These are phyloP conservation scores for Thunnus albacares DNA, from an alignment of 2,797 vertebrate species.

Conservation along the genomic window DNA sequence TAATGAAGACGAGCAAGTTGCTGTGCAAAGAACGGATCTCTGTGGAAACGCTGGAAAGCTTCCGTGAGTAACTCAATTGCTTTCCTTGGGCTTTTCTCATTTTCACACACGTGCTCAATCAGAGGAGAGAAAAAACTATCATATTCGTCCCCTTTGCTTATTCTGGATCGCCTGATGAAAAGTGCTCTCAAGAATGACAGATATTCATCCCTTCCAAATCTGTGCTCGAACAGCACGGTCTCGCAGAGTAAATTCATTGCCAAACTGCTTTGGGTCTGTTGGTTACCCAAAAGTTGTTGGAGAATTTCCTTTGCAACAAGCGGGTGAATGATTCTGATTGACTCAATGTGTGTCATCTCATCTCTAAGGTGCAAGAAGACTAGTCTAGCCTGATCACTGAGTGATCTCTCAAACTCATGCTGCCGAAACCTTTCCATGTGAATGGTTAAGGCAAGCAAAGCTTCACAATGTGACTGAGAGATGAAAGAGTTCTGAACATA, in stretches of 20 bases:
- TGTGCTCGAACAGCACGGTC: slow-evolving; percentile 85
- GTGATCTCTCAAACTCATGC: slow-evolving; percentile 79
- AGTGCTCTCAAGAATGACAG: slow-evolving; percentile 84
- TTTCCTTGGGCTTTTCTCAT: slow-evolving; percentile 74
- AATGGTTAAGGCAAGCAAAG: slow-evolving; percentile 80
- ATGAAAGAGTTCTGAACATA: slow-evolving; percentile 89
- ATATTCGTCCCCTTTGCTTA: slow-evolving; percentile 85
- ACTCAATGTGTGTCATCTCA: slow-evolving; percentile 83
- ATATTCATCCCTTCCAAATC: slow-evolving; percentile 87
- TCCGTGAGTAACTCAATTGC: slow-evolving; percentile 84
- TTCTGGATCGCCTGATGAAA: slow-evolving; percentile 85
- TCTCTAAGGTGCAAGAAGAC: slow-evolving; percentile 89
- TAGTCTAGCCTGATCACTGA: slow-evolving; percentile 85
- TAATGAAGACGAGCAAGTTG: slow-evolving; percentile 88
- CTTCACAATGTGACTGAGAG: slow-evolving; percentile 90
- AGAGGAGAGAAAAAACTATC: slow-evolving; percentile 88
- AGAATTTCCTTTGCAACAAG: slow-evolving; percentile 90
- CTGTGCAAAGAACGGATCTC: slow-evolving; percentile 89
- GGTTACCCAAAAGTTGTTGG: slow-evolving; percentile 79
- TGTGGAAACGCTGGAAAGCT: slow-evolving; percentile 83
- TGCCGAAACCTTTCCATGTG: slow-evolving; percentile 68
- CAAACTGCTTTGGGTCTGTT: slow-evolving; percentile 83
- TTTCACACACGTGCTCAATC: slow-evolving; percentile 85
- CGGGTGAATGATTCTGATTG: slow-evolving; percentile 88
- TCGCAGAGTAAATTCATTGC: slow-evolving; percentile 85